phyloP scores from a whole-genome alignment of 2,113 vertebrate genomes.

The Paradoxurus hermaphroditus region DNA sequence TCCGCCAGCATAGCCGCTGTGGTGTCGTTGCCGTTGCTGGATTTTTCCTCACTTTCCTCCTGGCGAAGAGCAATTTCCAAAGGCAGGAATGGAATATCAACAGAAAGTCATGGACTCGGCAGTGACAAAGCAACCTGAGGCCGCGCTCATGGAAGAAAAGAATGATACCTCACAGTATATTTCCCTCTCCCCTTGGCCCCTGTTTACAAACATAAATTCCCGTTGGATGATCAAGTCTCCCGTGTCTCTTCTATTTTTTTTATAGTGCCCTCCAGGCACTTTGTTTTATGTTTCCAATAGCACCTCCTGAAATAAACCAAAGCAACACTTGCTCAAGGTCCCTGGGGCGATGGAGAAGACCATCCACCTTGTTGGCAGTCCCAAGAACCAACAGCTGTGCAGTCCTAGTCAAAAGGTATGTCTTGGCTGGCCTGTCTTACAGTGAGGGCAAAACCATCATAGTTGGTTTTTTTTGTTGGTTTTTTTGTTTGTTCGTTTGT shows the following conservation, averaged over 20 bases:
- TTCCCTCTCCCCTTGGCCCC: slow-evolving; percentile 56
- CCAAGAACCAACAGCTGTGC: slow-evolving; percentile 73
- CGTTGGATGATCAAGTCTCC: slow-evolving; percentile 65
- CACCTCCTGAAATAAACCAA: slow-evolving; percentile 88
- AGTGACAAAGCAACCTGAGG: slow-evolving; percentile 66
- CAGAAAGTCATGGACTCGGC: slow-evolving; percentile 61
- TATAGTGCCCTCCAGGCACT: slow-evolving; percentile 83
- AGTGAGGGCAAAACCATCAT: slow-evolving; percentile 52
- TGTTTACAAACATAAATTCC: slow-evolving; percentile 67
- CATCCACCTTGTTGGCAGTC: slow-evolving; percentile 75
- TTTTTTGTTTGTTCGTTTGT: neutral
- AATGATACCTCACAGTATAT: slow-evolving; percentile 75
- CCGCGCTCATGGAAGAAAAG: slow-evolving; percentile 76
- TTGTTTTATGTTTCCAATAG: slow-evolving; percentile 85
- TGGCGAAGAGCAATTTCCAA: slow-evolving; percentile 77
- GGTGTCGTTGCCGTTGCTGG: slow-evolving; percentile 24
- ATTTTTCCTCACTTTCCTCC: slow-evolving; percentile 64
- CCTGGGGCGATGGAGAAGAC: slow-evolving; percentile 83
- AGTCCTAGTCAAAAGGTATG: slow-evolving; percentile 84
- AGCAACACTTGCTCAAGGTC: slow-evolving; percentile 85
- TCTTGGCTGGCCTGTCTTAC: slow-evolving; percentile 64
- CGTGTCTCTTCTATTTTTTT: slow-evolving; percentile 77
- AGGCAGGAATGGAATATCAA: slow-evolving; percentile 76
- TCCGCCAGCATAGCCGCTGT: slow-evolving; percentile 16
- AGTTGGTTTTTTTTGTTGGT: neutral